A percentile compares a stretch with the other conserved stretches of the same genome.
Evolutionary conservation across 2,797 vertebrate species (phyloP).

Genomic region (Ptychobarbus kaznakovi): DNA sequence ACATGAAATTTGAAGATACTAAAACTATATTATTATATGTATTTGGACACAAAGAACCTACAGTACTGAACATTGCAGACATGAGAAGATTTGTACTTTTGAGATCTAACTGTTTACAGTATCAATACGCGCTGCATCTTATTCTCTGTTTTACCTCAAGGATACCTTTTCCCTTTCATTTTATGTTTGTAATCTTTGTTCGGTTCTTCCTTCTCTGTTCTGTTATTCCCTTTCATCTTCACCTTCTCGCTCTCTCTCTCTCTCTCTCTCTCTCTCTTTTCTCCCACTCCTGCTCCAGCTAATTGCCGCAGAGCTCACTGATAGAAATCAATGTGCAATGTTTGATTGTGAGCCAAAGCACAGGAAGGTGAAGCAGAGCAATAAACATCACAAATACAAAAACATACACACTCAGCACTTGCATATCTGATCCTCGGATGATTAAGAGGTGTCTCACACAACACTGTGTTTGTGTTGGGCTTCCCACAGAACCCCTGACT

Average conservation of each 20-base stretch:
- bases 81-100: not conserved
- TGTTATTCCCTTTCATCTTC: conserved; percentile 44
- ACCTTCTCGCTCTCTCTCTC: conserved; percentile 10
- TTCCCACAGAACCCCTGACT: conserved; percentile 27
- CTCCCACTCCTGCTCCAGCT: conserved; percentile 42
- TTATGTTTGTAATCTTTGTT: conserved; percentile 42
- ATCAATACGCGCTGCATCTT: not conserved
- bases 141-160: not conserved
- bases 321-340: conserved; percentile 68
- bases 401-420: conserved; percentile 50
- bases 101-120: not conserved
- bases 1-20: not conserved
- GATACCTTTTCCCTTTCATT: conserved; percentile 1
- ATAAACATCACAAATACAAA: conserved; percentile 51
- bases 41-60: not conserved
- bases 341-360: conserved; percentile 64
- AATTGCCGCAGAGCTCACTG: conserved; percentile 67
- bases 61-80: not conserved
- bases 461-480: not conserved
- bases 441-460: conserved; percentile 22
- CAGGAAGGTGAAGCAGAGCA: conserved; percentile 60
- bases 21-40: not conserved
- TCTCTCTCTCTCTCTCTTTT: conserved; percentile 21
- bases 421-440: conserved; percentile 38
- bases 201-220: conserved; percentile 25